phyloP scores from a whole-genome alignment of 2,797 vertebrate genomes.

The Taeniopygia guttata region DNA sequence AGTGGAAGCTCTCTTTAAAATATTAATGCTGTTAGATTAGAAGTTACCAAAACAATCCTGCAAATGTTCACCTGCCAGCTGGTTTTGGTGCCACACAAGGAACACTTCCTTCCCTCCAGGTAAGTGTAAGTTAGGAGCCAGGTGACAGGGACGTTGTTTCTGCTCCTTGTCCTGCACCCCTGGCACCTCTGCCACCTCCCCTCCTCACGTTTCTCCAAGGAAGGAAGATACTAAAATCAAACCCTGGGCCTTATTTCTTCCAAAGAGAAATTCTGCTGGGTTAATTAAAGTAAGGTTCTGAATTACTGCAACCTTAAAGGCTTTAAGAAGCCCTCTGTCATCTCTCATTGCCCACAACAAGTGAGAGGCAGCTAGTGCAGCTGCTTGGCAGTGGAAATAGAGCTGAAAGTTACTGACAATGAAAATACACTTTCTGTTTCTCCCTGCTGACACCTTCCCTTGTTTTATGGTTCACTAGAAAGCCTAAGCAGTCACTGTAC shows the following conservation, averaged over 20 bases:
- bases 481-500: accelerated
- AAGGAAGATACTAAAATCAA: not conserved
- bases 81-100: not conserved
- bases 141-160: not conserved
- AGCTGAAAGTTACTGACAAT: not conserved
- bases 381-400: not conserved
- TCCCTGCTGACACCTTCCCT: not conserved
- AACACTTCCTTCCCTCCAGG: not conserved
- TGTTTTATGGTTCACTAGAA: not conserved
- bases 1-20: not conserved
- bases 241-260: not conserved
- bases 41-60: not conserved
- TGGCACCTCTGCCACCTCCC: not conserved
- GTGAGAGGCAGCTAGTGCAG: not conserved
- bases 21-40: not conserved
- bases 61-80: not conserved
- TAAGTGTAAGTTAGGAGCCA: not conserved
- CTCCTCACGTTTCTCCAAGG: not conserved
- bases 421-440: not conserved
- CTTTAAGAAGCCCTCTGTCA: not conserved
- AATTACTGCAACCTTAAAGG: not conserved
- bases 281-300: not conserved
- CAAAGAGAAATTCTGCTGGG: not conserved
- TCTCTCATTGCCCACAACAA: not conserved
- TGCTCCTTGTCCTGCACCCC: not conserved